Evolutionary conservation across 1,140 invertebrate genomes (phyloP).

Genomic region (Drosophila orena): DNA sequence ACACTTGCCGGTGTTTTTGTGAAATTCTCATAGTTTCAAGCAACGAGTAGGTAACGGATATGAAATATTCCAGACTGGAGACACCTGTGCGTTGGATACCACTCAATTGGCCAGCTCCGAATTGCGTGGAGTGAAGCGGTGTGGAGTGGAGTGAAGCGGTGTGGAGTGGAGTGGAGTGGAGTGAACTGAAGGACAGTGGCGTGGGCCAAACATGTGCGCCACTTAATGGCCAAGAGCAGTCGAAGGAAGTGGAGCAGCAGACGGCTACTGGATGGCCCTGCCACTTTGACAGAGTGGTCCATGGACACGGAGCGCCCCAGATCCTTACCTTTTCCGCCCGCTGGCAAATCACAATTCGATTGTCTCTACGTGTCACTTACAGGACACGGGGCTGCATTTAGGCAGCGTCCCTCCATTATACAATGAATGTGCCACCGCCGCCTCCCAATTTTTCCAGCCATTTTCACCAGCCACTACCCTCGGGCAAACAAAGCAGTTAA

Average conservation of each 20-base stretch:
- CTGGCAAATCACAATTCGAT: constrained; percentile 77
- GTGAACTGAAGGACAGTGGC: constrained; percentile 3
- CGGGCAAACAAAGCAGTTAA: constrained; percentile 70
- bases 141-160: constrained; percentile 16
- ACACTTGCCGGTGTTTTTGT: no score
- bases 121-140: constrained; percentile 14
- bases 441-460: constrained; percentile 43
- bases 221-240: constrained; percentile 68
- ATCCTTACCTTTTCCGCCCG: not conserved
- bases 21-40: no score
- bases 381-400: constrained; percentile 67
- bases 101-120: constrained; percentile 26
- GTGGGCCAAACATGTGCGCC: constrained; percentile 58
- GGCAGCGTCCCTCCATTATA: constrained; percentile 66
- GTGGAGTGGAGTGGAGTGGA: constrained; percentile 25
- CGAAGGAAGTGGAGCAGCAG: constrained; percentile 36
- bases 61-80: constrained; percentile 10
- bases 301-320: constrained; percentile 17
- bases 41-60: no score
- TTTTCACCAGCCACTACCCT: not conserved
- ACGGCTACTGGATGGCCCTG: constrained; percentile 32
- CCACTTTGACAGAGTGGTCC: constrained; percentile 66
- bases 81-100: constrained; percentile 44
- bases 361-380: constrained; percentile 79
- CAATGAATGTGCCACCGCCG: constrained; percentile 55